A percentile compares a stretch with the other conserved stretches of the same genome.
phyloP scores from a whole-genome alignment of 2,113 vertebrate species.

The Plecotus auritus region DNA sequence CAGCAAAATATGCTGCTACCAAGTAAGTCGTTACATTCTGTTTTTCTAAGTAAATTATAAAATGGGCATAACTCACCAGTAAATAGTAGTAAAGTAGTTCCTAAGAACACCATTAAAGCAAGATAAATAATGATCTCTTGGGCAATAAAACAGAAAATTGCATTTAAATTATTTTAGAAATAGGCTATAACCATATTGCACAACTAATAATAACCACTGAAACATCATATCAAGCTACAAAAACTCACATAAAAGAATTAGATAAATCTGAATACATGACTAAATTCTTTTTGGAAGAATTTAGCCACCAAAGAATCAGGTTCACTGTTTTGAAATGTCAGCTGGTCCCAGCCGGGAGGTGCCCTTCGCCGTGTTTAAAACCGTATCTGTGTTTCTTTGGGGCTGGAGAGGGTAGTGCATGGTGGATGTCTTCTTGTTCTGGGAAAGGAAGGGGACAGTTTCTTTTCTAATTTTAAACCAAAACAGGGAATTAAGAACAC shows the following conservation, averaged over 20 bases:
- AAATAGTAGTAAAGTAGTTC: slow-evolving; percentile 77
- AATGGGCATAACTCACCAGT: slow-evolving; percentile 82
- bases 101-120: slow-evolving; percentile 69
- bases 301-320: slow-evolving; percentile 47
- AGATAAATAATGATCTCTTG: slow-evolving; percentile 79
- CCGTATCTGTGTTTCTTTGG: background rate
- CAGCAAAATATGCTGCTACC: slow-evolving; percentile 82
- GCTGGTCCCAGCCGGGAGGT: slow-evolving; percentile 19
- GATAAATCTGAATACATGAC: slow-evolving; percentile 44
- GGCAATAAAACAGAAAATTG: slow-evolving; percentile 74
- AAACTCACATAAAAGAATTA: slow-evolving; percentile 72
- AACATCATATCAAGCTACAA: slow-evolving; percentile 70
- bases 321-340: slow-evolving; percentile 15
- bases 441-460: background rate
- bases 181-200: slow-evolving; percentile 83
- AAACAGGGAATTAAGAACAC: background rate
- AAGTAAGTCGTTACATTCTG: slow-evolving; percentile 79
- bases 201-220: slow-evolving; percentile 78
- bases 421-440: background rate
- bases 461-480: slow-evolving; percentile 16
- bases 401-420: background rate
- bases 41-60: slow-evolving; percentile 87
- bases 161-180: slow-evolving; percentile 80
- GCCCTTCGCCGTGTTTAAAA: background rate
- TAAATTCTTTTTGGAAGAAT: slow-evolving; percentile 75